Percentiles rank a stretch among this genome's conserved stretches.
These are phyloP conservation scores for Burhinus bistriatus DNA, from an alignment of 2,113 vertebrate genomes.

Conservation along the genomic window DNA sequence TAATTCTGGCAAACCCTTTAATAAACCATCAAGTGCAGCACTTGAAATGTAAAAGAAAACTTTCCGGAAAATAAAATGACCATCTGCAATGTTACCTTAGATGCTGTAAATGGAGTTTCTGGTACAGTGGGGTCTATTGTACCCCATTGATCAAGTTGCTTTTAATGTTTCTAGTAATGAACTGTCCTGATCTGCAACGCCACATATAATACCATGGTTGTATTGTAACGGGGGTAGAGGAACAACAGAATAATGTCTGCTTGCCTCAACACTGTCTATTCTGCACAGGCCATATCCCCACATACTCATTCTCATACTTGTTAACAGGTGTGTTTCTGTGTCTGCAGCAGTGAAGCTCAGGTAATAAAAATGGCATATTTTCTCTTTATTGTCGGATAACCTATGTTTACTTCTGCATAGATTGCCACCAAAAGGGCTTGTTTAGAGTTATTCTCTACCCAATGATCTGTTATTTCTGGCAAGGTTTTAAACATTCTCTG, in stretches of 20 bases:
- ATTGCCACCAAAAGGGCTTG: not conserved
- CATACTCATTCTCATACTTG: not conserved
- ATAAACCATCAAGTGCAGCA: not conserved
- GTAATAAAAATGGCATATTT: not conserved
- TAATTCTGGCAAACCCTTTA: not conserved
- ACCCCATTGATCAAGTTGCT: not conserved
- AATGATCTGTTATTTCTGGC: not conserved
- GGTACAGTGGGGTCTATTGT: not conserved
- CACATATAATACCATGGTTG: not conserved
- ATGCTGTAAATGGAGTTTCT: not conserved
- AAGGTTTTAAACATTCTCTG: not conserved
- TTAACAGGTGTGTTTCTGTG: not conserved
- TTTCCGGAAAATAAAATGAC: not conserved
- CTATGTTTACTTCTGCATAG: not conserved
- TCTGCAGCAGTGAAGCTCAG: not conserved
- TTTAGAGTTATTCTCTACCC: not conserved
- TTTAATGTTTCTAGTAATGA: not conserved
- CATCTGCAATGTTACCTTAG: not conserved
- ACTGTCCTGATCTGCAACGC: not conserved
- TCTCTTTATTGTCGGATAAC: not conserved
- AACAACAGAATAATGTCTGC: not conserved
- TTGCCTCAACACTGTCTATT: not conserved
- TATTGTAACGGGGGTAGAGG: not conserved
- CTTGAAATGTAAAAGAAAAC: not conserved
- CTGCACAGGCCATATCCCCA: not conserved